These are phyloP conservation scores for Oophaga sylvatica DNA, from an alignment of 2,797 vertebrate species.

Conservation along the genomic window DNA sequence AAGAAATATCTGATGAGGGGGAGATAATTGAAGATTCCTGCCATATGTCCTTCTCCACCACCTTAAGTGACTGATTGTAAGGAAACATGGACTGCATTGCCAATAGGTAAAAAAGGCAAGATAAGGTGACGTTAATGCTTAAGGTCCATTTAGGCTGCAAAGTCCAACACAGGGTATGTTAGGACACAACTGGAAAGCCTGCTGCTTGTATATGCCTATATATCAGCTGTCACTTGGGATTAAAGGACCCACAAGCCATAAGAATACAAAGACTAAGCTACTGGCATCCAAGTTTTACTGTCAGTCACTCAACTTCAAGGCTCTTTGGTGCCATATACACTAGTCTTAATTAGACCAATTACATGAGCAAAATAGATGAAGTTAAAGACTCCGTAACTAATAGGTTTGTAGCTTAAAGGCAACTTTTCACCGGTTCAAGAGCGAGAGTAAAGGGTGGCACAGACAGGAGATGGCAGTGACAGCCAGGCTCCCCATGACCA, in stretches of 20 bases:
- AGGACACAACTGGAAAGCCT: no score
- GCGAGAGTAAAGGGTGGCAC: conserved; percentile 53
- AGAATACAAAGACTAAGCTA: conserved; percentile 1
- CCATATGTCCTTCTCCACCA: neutral
- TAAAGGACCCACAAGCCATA: neutral
- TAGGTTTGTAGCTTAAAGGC: conserved; percentile 27
- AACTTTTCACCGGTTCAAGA: neutral
- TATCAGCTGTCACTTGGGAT: neutral
- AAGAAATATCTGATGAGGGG: neutral
- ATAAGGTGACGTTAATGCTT: neutral
- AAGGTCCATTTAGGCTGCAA: neutral
- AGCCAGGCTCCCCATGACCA: conserved; percentile 51
- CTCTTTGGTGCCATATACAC: neutral
- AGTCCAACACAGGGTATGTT: neutral
- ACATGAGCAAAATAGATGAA: conserved; percentile 9
- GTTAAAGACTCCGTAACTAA: conserved; percentile 47
- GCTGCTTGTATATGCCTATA: neutral
- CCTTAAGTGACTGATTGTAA: neutral
- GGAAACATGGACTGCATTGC: neutral
- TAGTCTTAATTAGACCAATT: neutral
- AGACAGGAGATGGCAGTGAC: conserved; percentile 57
- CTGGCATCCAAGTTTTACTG: conserved; percentile 54
- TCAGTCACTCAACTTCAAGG: conserved; percentile 51
- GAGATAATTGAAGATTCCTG: neutral
- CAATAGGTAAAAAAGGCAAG: neutral